Percentiles rank a stretch among this genome's conserved stretches.
Conservation (phyloP, 2,797 vertebrate genomes). For the Pogoniulus pusillus region DNA sequence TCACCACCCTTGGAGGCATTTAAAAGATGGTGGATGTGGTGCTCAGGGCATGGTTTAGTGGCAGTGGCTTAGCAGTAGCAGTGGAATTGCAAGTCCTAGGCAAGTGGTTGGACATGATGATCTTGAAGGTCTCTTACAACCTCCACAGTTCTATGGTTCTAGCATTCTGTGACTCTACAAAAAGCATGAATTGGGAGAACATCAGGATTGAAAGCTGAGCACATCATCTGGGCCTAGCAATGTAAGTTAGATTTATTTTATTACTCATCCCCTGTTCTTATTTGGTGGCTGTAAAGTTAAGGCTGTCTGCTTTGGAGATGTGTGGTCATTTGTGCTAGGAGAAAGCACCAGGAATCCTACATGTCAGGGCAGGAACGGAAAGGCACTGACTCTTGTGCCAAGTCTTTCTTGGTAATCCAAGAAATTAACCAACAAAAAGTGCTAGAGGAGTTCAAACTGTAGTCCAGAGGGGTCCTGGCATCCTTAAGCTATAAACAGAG, state of each 20-base stretch:
- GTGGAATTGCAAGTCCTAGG: no score
- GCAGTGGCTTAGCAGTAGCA: no score
- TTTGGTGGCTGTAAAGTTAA: not conserved
- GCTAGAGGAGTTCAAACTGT: not conserved
- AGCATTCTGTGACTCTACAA: not conserved
- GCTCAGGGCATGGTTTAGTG: no score
- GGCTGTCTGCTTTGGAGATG: not conserved
- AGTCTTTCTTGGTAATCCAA: slow-evolving; percentile 35
- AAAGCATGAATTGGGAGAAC: not conserved
- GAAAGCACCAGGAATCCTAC: not conserved
- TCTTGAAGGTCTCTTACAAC: no score
- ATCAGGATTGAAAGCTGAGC: not conserved
- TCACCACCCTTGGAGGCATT: no score
- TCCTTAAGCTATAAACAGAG: slow-evolving; percentile 15
- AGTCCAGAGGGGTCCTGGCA: not conserved
- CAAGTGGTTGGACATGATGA: no score
- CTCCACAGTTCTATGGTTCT: no score
- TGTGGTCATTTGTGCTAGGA: slow-evolving; percentile 15
- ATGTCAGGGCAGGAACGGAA: not conserved
- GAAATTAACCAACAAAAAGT: slow-evolving; percentile 17
- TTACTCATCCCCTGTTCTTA: not conserved
- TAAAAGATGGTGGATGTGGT: no score
- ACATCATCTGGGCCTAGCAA: not conserved
- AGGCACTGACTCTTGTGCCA: not conserved
- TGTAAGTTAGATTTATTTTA: not conserved